Conservation (phyloP, 2,113 vertebrate genomes). For the Gambusia affinis region DNA sequence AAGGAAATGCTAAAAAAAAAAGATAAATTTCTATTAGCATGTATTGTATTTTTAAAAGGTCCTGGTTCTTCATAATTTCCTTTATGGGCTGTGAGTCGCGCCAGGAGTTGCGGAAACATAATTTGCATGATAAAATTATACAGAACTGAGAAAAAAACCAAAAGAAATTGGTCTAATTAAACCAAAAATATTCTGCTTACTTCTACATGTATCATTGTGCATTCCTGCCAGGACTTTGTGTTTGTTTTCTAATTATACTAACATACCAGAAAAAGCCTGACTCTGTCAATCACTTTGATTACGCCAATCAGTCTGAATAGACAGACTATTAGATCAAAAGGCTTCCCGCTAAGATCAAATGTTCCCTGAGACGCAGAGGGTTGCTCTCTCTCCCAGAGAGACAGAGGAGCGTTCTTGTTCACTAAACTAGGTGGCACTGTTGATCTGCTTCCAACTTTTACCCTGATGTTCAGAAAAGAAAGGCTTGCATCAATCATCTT, state of each 20-base stretch:
- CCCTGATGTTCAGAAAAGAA: not conserved
- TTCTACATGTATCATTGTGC: not conserved
- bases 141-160: not conserved
- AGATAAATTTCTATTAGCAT: not conserved
- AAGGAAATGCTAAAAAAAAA: not conserved
- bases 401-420: not conserved
- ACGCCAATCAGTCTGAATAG: conserved; percentile 19
- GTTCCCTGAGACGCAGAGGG: not conserved
- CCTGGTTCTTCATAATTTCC: not conserved
- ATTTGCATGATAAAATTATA: no score
- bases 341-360: not conserved
- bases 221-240: not conserved
- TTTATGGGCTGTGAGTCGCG: not conserved
- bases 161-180: not conserved
- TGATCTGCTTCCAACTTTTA: conserved; percentile 28
- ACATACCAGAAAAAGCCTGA: not conserved
- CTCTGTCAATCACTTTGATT: conserved; percentile 23
- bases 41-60: not conserved
- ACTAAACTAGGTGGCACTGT: conserved; percentile 59
- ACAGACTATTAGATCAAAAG: conserved; percentile 13
- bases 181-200: not conserved
- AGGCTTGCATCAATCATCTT: not conserved
- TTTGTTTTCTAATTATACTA: not conserved
- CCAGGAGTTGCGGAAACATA: not conserved
- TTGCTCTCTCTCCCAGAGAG: not conserved